Base-by-base conservation (phyloP, 2,113 vertebrate species). In the Cololabis saira region DNA sequence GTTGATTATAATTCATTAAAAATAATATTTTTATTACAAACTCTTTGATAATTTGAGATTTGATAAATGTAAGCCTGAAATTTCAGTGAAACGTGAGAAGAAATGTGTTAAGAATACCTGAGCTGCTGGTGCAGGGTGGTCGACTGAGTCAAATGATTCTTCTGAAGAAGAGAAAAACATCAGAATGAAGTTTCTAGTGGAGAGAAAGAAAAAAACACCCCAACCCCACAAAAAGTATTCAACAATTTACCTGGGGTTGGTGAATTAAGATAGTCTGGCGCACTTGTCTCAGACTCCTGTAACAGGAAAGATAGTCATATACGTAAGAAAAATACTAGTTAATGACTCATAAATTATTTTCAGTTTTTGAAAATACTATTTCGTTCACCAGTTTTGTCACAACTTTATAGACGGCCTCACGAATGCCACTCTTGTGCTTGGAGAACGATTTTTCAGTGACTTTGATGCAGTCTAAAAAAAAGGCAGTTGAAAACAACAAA, bases 381-480 rank as follows among this genome's bases (percentile, higher is more conserved):
- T n/a, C n/a, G n/a, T 47, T 73, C 24, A 83, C 84, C 83, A 75
- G 18, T 66, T 0, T 44, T 59, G 2, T 0, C 42, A 64, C 12
- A 5, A 86, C 75, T 19, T 49, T 1, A 27, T 3, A 0, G 3
- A 86, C 63, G 1, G 60, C 75, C 1, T 0, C 0, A 30, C 1
- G 13, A 57, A 87, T 60, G 30, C 12, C 0, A 0, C 0, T 3
- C 17, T 12, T 5, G 45, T 90, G 57, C 55, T n/a, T 73, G 42
- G 14, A 76, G 33, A 68, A 54, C 50, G 83, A 13, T 0, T 0
- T 1, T 6, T 72, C 44, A 19, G 77, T 86, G 9, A 18, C 16
- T 56, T 45, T 47, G 57, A 16, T 1, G 18, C 7, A 42, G 1
- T 11, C 2, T 27, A 27, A 61, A 58, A 1, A 49, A 3, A 1